A percentile compares a stretch with the other conserved stretches of the same genome.
Conservation (phyloP, 2,888 invertebrate species). For the Lycophotia porphyrea region DNA sequence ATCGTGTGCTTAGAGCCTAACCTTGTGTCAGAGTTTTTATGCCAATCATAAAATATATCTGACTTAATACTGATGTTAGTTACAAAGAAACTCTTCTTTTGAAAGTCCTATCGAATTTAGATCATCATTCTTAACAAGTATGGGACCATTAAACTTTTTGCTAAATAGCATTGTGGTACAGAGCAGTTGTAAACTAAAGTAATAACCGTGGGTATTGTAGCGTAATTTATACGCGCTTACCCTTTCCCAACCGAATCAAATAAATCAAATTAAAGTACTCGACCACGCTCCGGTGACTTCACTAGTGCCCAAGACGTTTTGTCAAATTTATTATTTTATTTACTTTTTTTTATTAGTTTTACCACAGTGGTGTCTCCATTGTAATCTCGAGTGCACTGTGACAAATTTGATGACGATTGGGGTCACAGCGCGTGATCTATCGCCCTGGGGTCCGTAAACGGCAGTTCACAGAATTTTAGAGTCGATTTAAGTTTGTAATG, state of each 20-base stretch:
- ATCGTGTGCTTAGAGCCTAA: too few relatives aligned
- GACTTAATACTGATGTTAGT: not conserved
- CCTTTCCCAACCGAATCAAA: conserved; percentile 86
- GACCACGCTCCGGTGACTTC: conserved; percentile 84
- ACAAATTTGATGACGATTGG: conserved; percentile 90
- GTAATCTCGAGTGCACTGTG: conserved; percentile 88
- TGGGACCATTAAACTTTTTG: conserved; percentile 68
- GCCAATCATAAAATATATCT: too few relatives aligned
- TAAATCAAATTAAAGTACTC: conserved; percentile 90
- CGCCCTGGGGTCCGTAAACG: conserved; percentile 82
- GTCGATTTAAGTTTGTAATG: conserved; percentile 86
- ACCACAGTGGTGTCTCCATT: conserved; percentile 85
- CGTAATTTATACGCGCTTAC: conserved; percentile 85
- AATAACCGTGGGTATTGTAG: conserved; percentile 75
- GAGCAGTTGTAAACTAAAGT: conserved; percentile 64
- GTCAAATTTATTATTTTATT: conserved; percentile 90
- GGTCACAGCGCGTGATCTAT: conserved; percentile 88
- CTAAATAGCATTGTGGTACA: conserved; percentile 66
- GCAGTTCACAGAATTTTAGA: conserved; percentile 87
- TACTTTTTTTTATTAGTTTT: conserved; percentile 88
- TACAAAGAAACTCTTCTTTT: not conserved
- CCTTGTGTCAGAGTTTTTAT: too few relatives aligned
- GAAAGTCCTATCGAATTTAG: conserved; percentile 28
- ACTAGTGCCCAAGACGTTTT: conserved; percentile 90
- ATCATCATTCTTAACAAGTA: conserved; percentile 51